phyloP scores from a whole-genome alignment of 2,113 vertebrate species.

The Hippocampus mohnikei region DNA sequence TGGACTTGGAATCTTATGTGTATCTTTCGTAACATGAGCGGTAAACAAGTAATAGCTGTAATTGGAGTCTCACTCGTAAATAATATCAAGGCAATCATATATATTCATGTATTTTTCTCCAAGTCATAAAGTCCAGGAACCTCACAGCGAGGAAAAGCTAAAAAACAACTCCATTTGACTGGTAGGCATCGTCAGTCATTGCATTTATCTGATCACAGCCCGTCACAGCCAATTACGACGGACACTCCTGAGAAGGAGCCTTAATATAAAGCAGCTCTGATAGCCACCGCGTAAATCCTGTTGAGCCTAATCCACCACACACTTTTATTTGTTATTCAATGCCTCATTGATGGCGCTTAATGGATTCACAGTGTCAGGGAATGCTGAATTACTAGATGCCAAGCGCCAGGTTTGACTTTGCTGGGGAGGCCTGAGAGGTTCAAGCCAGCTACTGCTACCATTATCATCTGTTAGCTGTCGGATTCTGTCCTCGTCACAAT shows the following conservation, averaged over 20 bases:
- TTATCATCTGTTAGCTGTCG: slow-evolving; percentile 10
- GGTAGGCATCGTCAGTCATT: neutral
- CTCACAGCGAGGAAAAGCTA: neutral
- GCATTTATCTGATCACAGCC: slow-evolving; percentile 3
- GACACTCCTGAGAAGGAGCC: neutral
- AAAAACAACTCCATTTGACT: slow-evolving; percentile 1
- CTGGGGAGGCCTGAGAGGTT: neutral
- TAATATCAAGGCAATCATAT: neutral
- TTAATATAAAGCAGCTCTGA: slow-evolving; percentile 5
- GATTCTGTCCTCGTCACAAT: slow-evolving; percentile 7
- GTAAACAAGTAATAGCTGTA: neutral
- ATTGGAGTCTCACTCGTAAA: neutral
- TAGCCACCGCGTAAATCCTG: slow-evolving; percentile 8
- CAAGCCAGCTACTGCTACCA: neutral
- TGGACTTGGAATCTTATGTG: neutral
- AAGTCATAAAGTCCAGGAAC: neutral
- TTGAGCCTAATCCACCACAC: slow-evolving; percentile 12
- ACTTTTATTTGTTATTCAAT: slow-evolving; percentile 17
- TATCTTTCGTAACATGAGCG: neutral
- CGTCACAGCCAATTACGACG: slow-evolving; percentile 6
- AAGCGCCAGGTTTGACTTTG: slow-evolving; percentile 6
- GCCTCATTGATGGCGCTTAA: slow-evolving; percentile 14
- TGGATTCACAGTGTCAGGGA: neutral
- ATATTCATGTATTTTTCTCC: neutral
- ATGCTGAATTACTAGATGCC: neutral